Evolutionary conservation across 2,797 vertebrate species (phyloP), one percentile per base, ranked within the genome.

Genomic region (Melanotaenia nigrans): DNA sequence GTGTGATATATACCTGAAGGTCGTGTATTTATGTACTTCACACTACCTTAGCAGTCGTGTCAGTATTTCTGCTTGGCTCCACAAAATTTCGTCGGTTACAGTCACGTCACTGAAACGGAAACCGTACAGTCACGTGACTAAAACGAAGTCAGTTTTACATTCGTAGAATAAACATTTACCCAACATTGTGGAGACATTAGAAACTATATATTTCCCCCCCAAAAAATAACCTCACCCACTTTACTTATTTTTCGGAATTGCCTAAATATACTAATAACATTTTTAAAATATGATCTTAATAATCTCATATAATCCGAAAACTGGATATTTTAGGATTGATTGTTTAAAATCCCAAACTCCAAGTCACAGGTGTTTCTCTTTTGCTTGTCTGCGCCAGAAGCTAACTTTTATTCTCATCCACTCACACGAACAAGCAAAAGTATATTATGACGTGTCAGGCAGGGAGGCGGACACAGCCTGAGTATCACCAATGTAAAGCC

Each of bases 71-170:
- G 4, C 60, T 58, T 47, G 51, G n/a, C 38, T 65, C 9, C 57
- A 24, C 2, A 3, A 54, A 28, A 60, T 24, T 13, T 30, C 8
- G 28, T 9, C 28, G 30, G 35, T 67, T 32, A 64, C 2, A 10
- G 12, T 6, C 57, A 54, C 54, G 2, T 28, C 2, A 45, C 22
- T 64, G 32, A 81, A 35, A 42, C 82, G 81, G 82, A 88, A 87
- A 25, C 64, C 56, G 24, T 11, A 1, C n/a, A 9, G 83, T 82
- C 84, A 91, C 66, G 73, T 87, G 87, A 87, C 72, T 6, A 0
- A 22, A 33, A 8, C 14, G 80, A 87, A 77, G 84, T 51, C 0
- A 2, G 78, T 33, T 63, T 73, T 2, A 1, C 32, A 55, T 74
- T 85, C 4, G 35, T 40, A 0, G n/a, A 1, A 16, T 16, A 38